phyloP scores from a whole-genome alignment of 2,797 vertebrate species.

The Rhyacichthys aspro region DNA sequence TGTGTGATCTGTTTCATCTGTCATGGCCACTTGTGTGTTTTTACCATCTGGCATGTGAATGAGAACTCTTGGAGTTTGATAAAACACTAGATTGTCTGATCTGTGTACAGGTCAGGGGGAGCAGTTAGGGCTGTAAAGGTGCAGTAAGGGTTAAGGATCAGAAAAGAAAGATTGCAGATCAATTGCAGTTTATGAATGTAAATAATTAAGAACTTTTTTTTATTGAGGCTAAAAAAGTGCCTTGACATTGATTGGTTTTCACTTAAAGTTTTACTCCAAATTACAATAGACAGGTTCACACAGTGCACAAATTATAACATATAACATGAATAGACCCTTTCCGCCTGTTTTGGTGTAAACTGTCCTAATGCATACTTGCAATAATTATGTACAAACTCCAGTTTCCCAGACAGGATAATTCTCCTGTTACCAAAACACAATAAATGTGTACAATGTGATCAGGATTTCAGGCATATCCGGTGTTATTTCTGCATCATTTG shows the following conservation, averaged over 20 bases:
- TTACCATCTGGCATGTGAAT: constrained; percentile 13
- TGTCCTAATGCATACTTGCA: background rate
- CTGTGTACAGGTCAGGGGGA: background rate
- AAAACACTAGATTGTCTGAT: constrained; percentile 12
- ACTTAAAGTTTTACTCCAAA: no score
- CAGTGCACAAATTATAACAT: no score
- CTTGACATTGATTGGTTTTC: no score
- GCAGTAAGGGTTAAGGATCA: no score
- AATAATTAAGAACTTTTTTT: background rate
- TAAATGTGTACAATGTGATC: background rate
- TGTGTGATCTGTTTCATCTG: constrained; percentile 31
- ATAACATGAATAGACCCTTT: no score
- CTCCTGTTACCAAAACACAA: constrained; percentile 4
- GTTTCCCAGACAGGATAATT: background rate
- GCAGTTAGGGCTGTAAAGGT: no score
- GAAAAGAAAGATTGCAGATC: background rate
- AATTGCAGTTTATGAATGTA: constrained; percentile 2
- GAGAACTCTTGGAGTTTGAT: constrained; percentile 34
- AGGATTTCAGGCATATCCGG: constrained; percentile 15
- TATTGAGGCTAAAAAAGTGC: no score
- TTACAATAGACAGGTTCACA: no score
- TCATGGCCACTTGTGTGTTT: constrained; percentile 37
- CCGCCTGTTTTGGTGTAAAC: background rate
- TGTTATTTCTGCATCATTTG: constrained; percentile 12
- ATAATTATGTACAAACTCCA: background rate